Percentiles rank a stretch among this genome's conserved stretches.
Conservation (phyloP, 2,797 vertebrate species). For the Cirrhinus molitorella region DNA sequence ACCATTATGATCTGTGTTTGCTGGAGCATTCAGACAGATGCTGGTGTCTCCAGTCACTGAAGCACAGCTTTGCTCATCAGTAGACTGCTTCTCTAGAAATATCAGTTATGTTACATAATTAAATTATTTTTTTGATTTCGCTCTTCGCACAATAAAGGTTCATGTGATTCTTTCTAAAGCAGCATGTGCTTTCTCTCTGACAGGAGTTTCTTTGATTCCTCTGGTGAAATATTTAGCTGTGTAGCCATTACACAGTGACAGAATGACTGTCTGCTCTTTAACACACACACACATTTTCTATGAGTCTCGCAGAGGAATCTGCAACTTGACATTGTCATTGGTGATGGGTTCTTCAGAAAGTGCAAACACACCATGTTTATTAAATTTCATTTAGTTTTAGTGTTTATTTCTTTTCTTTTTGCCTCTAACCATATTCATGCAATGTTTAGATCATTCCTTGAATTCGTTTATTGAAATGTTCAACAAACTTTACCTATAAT, state of each 20-base stretch:
- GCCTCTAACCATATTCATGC: neutral
- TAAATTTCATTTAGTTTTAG: neutral
- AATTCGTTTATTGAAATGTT: neutral
- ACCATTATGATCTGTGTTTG: neutral
- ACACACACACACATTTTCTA: neutral
- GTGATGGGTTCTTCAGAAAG: slow-evolving; percentile 7
- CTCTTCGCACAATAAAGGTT: neutral
- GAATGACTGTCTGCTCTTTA: no score
- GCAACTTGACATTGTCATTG: neutral
- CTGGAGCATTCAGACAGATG: neutral
- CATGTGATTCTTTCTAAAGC: neutral
- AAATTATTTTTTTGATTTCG: neutral
- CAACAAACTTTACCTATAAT: neutral
- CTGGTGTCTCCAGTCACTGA: neutral
- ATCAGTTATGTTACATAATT: neutral
- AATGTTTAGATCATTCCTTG: neutral
- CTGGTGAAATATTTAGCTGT: neutral
- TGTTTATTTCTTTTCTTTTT: neutral
- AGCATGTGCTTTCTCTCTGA: neutral
- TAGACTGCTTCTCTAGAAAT: neutral
- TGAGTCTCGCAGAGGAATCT: neutral
- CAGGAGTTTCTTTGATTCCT: neutral
- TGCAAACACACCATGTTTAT: neutral
- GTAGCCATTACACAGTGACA: neutral
- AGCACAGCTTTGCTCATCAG: neutral